Conservation (phyloP, 1,140 invertebrate species). For the Leptinotarsa texana region DNA sequence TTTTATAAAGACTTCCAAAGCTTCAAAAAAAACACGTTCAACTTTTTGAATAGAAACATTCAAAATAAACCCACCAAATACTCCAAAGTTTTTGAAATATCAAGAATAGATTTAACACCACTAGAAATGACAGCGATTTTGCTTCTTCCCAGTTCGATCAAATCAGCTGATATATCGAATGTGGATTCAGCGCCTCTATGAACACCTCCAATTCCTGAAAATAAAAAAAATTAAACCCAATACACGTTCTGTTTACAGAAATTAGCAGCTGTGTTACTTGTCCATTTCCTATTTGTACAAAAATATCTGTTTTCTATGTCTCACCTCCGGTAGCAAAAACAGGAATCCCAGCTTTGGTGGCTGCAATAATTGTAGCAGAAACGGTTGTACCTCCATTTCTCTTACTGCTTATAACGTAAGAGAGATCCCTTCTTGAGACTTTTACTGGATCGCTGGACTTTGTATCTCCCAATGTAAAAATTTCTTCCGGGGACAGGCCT, state of each 20-base stretch:
- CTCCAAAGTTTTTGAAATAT: conserved; percentile 92
- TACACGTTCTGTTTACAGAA: not conserved
- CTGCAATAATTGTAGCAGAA: conserved; percentile 87
- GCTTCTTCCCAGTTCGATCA: conserved; percentile 86
- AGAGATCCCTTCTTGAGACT: conserved; percentile 85
- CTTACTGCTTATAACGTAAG: conserved; percentile 71
- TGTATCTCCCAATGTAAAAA: conserved; percentile 66
- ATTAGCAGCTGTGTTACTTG: not conserved
- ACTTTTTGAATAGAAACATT: no score
- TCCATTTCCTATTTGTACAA: no score
- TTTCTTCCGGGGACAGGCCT: conserved; percentile 69
- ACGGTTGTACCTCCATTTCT: conserved; percentile 94
- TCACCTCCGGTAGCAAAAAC: conserved; percentile 90
- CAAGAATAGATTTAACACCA: conserved; percentile 96
- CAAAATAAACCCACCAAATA: conserved; percentile 70
- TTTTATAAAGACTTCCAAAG: no score
- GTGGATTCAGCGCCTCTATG: conserved; percentile 83
- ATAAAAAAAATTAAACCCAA: not conserved
- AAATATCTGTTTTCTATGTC: not conserved
- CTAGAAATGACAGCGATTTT: conserved; percentile 90
- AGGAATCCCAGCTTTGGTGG: conserved; percentile 79
- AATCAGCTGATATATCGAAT: conserved; percentile 94
- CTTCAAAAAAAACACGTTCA: no score
- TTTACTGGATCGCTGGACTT: conserved; percentile 64
- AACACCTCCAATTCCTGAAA: conserved; percentile 84